phyloP scores from a whole-genome alignment of 2,888 invertebrate genomes.

The Rotaria macrura region DNA sequence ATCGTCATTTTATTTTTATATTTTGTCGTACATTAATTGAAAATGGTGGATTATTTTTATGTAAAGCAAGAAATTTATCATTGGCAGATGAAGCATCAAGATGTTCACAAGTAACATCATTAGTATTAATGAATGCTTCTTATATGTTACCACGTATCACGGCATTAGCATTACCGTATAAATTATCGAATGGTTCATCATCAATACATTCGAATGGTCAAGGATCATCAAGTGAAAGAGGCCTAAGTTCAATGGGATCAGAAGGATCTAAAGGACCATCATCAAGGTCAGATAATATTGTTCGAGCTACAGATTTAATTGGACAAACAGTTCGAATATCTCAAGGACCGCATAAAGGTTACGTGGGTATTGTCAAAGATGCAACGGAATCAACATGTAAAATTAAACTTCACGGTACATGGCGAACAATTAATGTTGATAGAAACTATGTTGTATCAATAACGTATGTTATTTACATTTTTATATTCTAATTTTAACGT shows the following conservation, averaged over 20 bases:
- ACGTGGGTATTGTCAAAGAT: constrained; percentile 33
- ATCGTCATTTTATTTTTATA: constrained; percentile 84
- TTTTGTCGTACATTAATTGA: constrained; percentile 87
- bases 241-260: neutral
- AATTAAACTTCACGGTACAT: constrained; percentile 87
- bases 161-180: constrained; percentile 15
- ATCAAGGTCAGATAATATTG: neutral
- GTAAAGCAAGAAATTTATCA: constrained; percentile 81
- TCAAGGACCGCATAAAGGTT: constrained; percentile 79
- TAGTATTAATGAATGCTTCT: neutral
- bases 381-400: constrained; percentile 81
- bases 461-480: neutral
- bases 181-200: neutral
- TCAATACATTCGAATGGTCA: neutral
- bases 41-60: constrained; percentile 92
- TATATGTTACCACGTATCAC: constrained; percentile 27
- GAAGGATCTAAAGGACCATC: neutral
- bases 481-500: too few species aligned
- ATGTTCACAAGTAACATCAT: neutral
- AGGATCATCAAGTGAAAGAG: neutral
- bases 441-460: neutral
- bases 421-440: constrained; percentile 93
- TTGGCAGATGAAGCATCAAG: constrained; percentile 62
- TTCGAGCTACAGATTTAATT: constrained; percentile 68
- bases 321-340: constrained; percentile 89